Conservation (phyloP, 2,113 vertebrate genomes). For the Corythaeola cristata region DNA sequence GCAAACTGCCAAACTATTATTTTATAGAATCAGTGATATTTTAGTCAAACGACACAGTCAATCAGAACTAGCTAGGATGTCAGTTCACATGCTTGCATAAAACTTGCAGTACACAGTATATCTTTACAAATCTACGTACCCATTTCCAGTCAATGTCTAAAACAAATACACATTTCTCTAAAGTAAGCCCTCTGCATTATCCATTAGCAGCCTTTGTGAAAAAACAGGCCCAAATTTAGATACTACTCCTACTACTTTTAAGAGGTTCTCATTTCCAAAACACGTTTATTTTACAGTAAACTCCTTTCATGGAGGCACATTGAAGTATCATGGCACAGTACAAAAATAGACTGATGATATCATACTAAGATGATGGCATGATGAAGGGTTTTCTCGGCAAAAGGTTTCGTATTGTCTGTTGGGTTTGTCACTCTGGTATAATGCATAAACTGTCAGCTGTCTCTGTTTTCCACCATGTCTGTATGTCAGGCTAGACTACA, state of each 20-base stretch:
- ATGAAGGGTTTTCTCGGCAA: not conserved
- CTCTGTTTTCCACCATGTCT: not conserved
- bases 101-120: not conserved
- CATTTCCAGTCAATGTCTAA: not conserved
- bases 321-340: not conserved
- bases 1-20: not conserved
- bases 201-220: not conserved
- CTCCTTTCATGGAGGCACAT: not conserved
- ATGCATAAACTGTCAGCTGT: not conserved
- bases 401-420: not conserved
- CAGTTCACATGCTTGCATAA: not conserved
- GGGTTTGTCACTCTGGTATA: not conserved
- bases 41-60: not conserved
- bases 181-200: not conserved
- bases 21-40: not conserved
- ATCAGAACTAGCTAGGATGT: not conserved
- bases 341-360: not conserved
- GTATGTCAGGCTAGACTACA: rapidly evolving
- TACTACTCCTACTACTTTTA: not conserved
- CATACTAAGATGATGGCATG: not conserved
- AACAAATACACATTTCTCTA: not conserved
- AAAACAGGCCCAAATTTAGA: not conserved
- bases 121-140: not conserved
- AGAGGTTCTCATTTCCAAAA: not conserved
- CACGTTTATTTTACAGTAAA: not conserved